Evolutionary conservation across 2,113 vertebrate species (phyloP).

Genomic region (Peromyscus californicus): DNA sequence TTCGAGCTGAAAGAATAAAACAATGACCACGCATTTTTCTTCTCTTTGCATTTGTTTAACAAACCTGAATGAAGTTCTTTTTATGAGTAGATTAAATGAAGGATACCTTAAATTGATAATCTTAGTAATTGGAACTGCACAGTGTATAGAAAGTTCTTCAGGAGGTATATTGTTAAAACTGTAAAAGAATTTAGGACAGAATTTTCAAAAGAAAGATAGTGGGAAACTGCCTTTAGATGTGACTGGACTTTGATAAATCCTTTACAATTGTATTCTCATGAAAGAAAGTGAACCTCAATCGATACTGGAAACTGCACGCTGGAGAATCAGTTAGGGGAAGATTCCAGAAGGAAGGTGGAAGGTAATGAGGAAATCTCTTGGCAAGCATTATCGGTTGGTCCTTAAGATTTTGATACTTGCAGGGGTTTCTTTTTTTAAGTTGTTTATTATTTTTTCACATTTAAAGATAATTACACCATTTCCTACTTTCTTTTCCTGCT

Average conservation of each 20-base stretch:
- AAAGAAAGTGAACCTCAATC: not conserved
- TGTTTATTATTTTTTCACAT: not conserved
- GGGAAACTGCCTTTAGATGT: not conserved
- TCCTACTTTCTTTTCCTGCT: not conserved
- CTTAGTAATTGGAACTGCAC: not conserved
- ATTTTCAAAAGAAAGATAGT: not conserved
- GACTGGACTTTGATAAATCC: not conserved
- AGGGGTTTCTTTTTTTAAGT: not conserved
- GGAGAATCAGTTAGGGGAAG: not conserved
- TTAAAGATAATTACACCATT: not conserved
- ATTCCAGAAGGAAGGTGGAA: not conserved
- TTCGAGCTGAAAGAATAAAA: not conserved
- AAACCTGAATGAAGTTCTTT: not conserved
- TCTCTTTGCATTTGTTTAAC: not conserved
- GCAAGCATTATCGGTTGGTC: not conserved
- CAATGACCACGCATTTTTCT: not conserved
- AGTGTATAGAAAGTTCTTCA: not conserved
- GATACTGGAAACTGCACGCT: not conserved
- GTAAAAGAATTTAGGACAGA: not conserved
- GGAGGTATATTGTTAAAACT: constrained; percentile 8
- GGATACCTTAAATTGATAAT: not conserved
- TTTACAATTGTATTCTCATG: not conserved
- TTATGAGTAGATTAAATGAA: constrained; percentile 40
- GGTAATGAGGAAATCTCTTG: not conserved
- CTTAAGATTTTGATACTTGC: not conserved